Percentiles rank a stretch among this genome's conserved stretches.
These are phyloP conservation scores for Heliconius cydno DNA, from an alignment of 2,888 invertebrate species.

Conservation along the genomic window DNA sequence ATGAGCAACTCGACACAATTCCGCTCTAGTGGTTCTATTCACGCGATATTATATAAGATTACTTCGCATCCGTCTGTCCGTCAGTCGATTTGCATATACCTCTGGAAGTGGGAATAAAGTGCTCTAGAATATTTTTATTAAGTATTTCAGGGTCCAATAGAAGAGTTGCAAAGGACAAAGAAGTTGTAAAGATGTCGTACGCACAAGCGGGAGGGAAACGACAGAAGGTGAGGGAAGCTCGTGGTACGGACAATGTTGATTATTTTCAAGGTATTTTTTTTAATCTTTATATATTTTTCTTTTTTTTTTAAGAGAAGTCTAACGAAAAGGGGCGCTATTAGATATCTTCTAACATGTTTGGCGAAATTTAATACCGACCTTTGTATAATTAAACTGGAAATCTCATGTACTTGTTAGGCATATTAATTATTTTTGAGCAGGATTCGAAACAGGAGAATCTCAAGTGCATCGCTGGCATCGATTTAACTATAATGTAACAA, in stretches of 20 bases:
- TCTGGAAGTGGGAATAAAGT: constrained; percentile 13
- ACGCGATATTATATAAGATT: constrained; percentile 68
- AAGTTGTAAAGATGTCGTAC: constrained; percentile 59
- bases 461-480: not conserved
- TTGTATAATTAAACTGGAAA: not conserved
- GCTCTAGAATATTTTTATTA: not conserved
- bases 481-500: not conserved
- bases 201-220: constrained; percentile 66
- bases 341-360: not conserved
- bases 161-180: not conserved
- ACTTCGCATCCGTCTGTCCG: constrained; percentile 43
- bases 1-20: constrained; percentile 50
- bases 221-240: constrained; percentile 69
- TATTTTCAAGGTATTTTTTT: constrained; percentile 70
- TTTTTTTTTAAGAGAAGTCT: not conserved
- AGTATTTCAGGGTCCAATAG: not conserved
- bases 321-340: not conserved
- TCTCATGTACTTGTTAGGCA: not conserved
- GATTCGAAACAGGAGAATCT: not conserved
- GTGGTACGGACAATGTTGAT: constrained; percentile 61
- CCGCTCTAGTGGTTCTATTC: constrained; percentile 65
- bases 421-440: not conserved
- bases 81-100: constrained; percentile 31
- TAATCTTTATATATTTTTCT: not conserved
- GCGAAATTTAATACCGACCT: not conserved